phyloP scores from a whole-genome alignment of 2,113 vertebrate species.

The Sapayoa aenigma region DNA sequence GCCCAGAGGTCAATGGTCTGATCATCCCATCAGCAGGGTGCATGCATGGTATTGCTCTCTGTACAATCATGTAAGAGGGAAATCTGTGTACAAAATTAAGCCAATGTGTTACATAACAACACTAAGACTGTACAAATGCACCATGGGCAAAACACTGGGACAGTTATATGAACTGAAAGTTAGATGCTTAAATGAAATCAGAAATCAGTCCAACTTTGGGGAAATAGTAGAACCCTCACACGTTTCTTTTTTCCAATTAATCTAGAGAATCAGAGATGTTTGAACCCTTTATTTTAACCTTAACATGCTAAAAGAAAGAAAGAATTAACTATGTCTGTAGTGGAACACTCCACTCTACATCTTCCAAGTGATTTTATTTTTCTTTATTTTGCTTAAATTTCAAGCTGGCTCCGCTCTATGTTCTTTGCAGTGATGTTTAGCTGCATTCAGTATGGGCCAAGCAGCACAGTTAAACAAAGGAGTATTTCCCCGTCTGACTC shows the following conservation, averaged over 20 bases:
- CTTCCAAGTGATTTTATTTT: background rate
- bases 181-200: background rate
- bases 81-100: background rate
- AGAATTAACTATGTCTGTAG: background rate
- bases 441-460: background rate
- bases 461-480: background rate
- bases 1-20: background rate
- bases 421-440: background rate
- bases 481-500: background rate
- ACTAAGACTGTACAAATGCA: background rate
- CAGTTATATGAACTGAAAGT: background rate
- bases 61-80: background rate
- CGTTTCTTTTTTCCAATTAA: background rate
- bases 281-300: background rate
- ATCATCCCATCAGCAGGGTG: background rate
- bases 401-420: background rate
- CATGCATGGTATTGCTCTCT: background rate
- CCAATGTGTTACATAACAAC: background rate
- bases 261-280: background rate
- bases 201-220: background rate
- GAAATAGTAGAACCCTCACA: background rate
- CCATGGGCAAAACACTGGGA: background rate
- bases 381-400: background rate
- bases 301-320: background rate
- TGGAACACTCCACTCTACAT: background rate